These are phyloP conservation scores for Apteryx owenii DNA, from an alignment of 2,113 vertebrate genomes.

Conservation along the genomic window DNA sequence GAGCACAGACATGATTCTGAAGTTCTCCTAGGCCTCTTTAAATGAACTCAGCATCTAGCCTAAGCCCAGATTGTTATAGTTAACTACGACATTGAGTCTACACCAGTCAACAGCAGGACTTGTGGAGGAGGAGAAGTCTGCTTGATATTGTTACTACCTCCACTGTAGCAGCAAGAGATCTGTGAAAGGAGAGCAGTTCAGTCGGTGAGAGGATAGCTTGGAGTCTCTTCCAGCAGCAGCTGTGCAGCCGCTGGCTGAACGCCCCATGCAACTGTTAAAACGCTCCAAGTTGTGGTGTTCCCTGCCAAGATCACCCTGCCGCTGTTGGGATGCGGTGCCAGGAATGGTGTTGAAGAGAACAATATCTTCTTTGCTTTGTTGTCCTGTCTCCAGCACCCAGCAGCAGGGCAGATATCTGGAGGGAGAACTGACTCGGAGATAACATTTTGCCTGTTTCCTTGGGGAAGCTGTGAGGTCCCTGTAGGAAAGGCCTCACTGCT, in stretches of 20 bases:
- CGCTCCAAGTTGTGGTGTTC: neutral
- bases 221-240: constrained; percentile 29
- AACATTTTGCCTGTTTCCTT: neutral
- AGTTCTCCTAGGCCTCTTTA: neutral
- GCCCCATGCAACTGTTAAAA: neutral
- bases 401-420: neutral
- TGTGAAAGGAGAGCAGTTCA: neutral
- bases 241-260: neutral
- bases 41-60: neutral
- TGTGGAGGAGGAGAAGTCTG: neutral
- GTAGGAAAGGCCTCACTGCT: fast-evolving
- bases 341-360: constrained; percentile 11
- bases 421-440: neutral
- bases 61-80: neutral
- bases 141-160: neutral
- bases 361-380: constrained; percentile 3
- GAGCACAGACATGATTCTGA: neutral
- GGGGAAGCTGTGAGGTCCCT: neutral
- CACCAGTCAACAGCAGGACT: neutral
- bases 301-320: constrained; percentile 5
- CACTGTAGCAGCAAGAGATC: fast-evolving
- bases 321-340: neutral
- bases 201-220: neutral
- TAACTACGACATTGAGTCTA: neutral
- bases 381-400: neutral